phyloP scores from a whole-genome alignment of 2,888 invertebrate species.

The Neoitamus cyanurus region DNA sequence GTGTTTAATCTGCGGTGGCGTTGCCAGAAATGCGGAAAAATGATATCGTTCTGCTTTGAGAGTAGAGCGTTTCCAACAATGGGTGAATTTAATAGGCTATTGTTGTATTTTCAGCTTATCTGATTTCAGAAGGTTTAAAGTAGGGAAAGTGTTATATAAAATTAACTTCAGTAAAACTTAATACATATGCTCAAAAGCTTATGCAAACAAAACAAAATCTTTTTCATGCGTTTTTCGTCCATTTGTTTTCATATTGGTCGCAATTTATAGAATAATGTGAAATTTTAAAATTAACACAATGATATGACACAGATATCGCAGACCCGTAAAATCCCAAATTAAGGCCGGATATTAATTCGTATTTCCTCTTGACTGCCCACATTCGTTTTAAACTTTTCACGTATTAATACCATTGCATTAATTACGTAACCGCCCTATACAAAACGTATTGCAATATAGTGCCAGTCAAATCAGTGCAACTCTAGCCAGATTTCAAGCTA shows the following conservation, averaged over 20 bases:
- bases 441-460: no score
- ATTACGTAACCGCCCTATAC: no score
- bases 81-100: background rate
- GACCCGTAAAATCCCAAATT: no score
- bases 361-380: background rate
- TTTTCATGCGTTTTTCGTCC: background rate
- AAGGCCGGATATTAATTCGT: background rate
- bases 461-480: no score
- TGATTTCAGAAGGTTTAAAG: background rate
- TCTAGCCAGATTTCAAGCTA: no score
- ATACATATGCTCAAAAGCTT: background rate
- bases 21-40: background rate
- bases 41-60: background rate
- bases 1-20: background rate
- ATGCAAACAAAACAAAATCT: background rate
- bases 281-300: no score
- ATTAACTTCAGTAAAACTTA: background rate
- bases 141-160: background rate
- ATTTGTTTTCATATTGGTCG: no score
- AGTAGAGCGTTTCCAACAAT: background rate
- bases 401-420: background rate
- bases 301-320: background rate
- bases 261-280: no score
- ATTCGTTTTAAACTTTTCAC: background rate
- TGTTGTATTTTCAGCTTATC: background rate